phyloP scores from a whole-genome alignment of 2,888 invertebrate genomes.

The Drosophila tripunctata region DNA sequence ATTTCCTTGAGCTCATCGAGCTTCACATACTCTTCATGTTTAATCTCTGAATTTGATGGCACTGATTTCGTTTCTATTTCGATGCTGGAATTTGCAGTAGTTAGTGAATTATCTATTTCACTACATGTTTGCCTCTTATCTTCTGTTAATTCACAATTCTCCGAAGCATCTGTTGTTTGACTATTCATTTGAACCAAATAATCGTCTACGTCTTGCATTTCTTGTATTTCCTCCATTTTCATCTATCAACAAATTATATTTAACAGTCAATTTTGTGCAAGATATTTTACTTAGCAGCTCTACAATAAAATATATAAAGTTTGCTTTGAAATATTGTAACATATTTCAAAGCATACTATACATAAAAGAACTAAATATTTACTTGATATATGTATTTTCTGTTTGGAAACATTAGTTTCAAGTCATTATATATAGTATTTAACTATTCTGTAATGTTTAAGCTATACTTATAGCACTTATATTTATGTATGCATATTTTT shows the following conservation, averaged over 20 bases:
- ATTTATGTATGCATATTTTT: neutral
- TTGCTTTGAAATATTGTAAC: neutral
- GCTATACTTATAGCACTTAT: too few species aligned
- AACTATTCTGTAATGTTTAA: too few species aligned
- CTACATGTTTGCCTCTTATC: neutral
- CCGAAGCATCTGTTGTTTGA: neutral
- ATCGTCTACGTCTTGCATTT: neutral
- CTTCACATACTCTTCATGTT: conserved; percentile 4
- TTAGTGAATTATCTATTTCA: neutral
- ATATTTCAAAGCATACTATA: neutral
- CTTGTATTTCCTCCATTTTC: neutral
- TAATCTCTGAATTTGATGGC: neutral
- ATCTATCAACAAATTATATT: neutral
- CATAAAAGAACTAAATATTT: too few species aligned
- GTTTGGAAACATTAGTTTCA: too few species aligned
- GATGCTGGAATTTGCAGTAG: neutral
- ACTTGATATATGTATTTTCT: too few species aligned
- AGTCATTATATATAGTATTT: too few species aligned
- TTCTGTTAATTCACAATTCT: too few species aligned
- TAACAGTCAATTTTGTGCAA: neutral
- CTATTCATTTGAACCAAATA: neutral
- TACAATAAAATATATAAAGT: neutral
- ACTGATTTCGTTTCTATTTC: neutral
- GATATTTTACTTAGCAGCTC: neutral
- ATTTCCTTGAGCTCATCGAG: conserved; percentile 13